Evolutionary conservation across 2,113 vertebrate genomes (phyloP), one percentile per base, ranked within the genome.

Genomic region (Pycnonotus jocosus): DNA sequence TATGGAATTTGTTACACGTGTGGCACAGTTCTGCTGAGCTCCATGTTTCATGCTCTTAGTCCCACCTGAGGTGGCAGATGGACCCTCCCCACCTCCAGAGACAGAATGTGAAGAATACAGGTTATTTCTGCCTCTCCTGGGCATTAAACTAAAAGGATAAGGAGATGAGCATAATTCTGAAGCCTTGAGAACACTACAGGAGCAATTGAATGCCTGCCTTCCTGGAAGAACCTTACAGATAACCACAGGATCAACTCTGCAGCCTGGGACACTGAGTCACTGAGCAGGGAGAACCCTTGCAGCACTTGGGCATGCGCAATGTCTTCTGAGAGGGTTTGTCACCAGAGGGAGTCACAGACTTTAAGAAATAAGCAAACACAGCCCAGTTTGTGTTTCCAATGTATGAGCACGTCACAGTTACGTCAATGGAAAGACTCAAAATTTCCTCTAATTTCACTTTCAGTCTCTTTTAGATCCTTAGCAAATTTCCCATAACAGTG

Each of bases 331-430:
- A 86, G 33, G 31, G 58, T 86, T 88, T 77, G 88, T 86, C 96
- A 86, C 82, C 83, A 96, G 94, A 86, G 95, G 95, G 94, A 95
- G 91, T 77, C 1, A 2, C 68, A 78, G 82, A 60, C 68, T 94
- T 76, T 53, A 50, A 66, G 25, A 83, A 92, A 66, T 58, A 74
- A 77, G 35, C 33, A 92, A 93, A 92, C 53, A 30, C 19, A 35
- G 40, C 15, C 27, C 7, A 14, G 51, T 94, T 92, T 88, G 58
- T 86, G 35, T 94, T 93, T 89, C 94, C 86, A 87, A 2, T 33
- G 25, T 40, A 15, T 0, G 0, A 76, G 37, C 1, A 0, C 2
- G 10, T 95, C 80, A 93, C 38, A 66, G 31, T 25, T 84, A 79
- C 25, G 4, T 92, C 88, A 94, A 4, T 88, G 81, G 92, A 94